Evolutionary conservation across 2,113 vertebrate species (phyloP), one percentile per base, ranked within the genome.

Genomic region (Rafetus swinhoei): DNA sequence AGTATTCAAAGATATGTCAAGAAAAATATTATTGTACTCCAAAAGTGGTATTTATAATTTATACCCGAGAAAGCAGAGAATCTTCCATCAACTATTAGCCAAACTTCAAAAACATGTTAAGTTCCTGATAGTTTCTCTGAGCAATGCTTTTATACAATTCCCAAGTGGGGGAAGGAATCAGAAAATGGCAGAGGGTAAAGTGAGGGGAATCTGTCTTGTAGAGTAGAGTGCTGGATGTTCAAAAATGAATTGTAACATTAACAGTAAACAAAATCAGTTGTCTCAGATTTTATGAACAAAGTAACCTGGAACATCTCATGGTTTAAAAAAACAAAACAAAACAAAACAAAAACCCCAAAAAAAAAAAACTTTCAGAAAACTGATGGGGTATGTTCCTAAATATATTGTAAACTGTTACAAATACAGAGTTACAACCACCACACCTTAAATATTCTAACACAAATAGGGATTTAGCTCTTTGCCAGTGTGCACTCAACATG

Each of bases 331-430:
- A 45, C 3, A 45, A 45, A 45, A 45, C 39, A 45, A 45, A 45
- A 45, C 3, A 45, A 3, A 45, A 45, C 3, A 45, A 45, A 45
- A 3, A 45, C 3, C 3, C 3, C 39, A 45, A 3, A 39, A 35
- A 74, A 74, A 29, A 74, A 86, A 84, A n/a, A 39, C 60, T 65
- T 74, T 56, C 86, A 81, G 19, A 89, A 89, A 57, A 7, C 2
- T 89, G 87, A 90, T 15, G 89, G 18, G 57, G 56, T 15, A 92
- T 89, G 65, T 1, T 93, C 45, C 25, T 89, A 81, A 94, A 93
- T 50, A 65, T 15, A 16, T 1, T 39, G 27, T 18, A 25, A 35
- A 35, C 35, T 35, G n/a, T 18, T 72, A 4, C 16, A 72, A 72
- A 72, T 10, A 35, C 5, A 4, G 16, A 72, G 14, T 50, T 92